Base-by-base conservation (phyloP, 1,140 invertebrate species). In the Trichonephila clavipes region DNA sequence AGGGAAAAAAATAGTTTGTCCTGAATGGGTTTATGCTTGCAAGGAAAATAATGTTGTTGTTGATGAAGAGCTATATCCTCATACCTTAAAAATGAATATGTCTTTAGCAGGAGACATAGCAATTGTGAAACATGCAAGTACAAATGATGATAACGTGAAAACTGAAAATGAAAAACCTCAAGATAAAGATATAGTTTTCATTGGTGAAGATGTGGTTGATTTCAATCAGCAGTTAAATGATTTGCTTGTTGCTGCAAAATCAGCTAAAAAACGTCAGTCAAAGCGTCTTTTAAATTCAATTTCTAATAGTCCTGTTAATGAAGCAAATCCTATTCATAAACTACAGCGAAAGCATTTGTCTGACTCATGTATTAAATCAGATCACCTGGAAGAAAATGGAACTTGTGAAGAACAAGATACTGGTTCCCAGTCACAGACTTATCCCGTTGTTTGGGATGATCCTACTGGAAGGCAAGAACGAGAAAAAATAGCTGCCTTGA, bases 401-500 rank as follows among this genome's bases (percentile, higher is more conserved):
- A 64, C 66, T n/a, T 51, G 51, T 12, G 92, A 93, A 24, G 92
- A 93, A 24, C 85, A n/a, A 28, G 85, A 88, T 51, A 82, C 69
- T 5, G 66, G 59, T 62, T 86, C 89, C 10, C 88, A 83, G 8
- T 95, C 95, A 24, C 95, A 96, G 88, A 95, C 95, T 92, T 94
- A 95, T 24, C 95, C 96, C 61, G 95, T 96, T 21, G 95, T 95
- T 0, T 96, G 96, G 96, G 96, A 96, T 94, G 96, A 96, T 94
- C 96, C 96, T 1, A 95, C 95, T 34, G 96, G 95, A 69, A 95
- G 96, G 94, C 95, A 90, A 77, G 95, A 95, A 64, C 94, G 95
- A 72, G 94, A 95, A 86, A 94, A 94, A 82, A 91, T 94, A 34
- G 77, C 90, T 18, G 93, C 89, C 2, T 21, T 61, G 21, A n/a